Evolutionary conservation across 2,797 vertebrate species (phyloP).

Genomic region (Melanotaenia maccullochi): DNA sequence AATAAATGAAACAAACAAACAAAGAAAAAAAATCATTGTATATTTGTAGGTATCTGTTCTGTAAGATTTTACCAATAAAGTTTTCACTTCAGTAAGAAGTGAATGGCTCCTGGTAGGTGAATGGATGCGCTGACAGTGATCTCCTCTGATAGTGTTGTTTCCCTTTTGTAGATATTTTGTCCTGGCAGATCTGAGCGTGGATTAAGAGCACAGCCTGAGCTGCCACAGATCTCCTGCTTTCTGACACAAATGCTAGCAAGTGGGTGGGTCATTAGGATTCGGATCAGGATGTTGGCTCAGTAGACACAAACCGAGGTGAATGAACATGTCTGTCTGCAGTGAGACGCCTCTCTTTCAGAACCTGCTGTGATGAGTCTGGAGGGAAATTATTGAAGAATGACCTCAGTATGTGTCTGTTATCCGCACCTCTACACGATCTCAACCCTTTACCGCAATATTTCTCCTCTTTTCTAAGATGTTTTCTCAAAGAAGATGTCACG

Average conservation of each 20-base stretch:
- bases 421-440: constrained; percentile 48
- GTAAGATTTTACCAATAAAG: neutral
- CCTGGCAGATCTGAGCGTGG: constrained; percentile 38
- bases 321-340: constrained; percentile 80
- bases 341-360: constrained; percentile 64
- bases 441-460: constrained; percentile 55
- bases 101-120: neutral
- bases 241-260: constrained; percentile 62
- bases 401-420: constrained; percentile 65
- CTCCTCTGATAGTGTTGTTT: constrained; percentile 42
- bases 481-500: constrained; percentile 30
- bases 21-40: neutral
- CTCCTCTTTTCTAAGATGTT: constrained; percentile 14
- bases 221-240: constrained; percentile 46
- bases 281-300: constrained; percentile 71
- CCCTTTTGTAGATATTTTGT: constrained; percentile 43
- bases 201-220: constrained; percentile 57
- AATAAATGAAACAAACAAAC: no score
- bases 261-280: constrained; percentile 76
- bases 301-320: constrained; percentile 77
- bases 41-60: neutral
- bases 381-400: constrained; percentile 64
- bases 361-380: constrained; percentile 62
- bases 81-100: neutral
- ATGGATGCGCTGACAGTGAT: constrained; percentile 20